These are phyloP conservation scores for Phallusia fumigata DNA, from an alignment of 23 tunicate species.

Conservation along the genomic window DNA sequence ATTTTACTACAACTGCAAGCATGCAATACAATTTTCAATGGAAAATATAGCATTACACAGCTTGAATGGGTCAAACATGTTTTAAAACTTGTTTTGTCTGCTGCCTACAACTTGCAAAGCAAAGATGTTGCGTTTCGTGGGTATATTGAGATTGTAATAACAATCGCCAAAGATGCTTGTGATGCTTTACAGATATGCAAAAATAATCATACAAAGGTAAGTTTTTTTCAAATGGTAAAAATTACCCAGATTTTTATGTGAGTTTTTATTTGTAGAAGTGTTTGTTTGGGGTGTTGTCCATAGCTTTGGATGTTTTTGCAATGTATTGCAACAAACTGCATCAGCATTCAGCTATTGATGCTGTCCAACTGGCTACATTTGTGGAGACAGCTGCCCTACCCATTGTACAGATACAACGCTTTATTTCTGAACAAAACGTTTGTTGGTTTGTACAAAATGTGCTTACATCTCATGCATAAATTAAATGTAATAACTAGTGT, in stretches of 20 bases:
- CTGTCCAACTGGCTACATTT: no score
- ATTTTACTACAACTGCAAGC: constrained; percentile 2
- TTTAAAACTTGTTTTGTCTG: background rate
- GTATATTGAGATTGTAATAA: background rate
- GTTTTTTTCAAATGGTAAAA: background rate
- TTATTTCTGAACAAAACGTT: no score
- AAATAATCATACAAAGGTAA: background rate
- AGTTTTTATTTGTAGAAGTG: background rate
- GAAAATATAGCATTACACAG: background rate
- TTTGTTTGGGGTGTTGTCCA: background rate
- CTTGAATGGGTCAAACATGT: constrained; percentile 27
- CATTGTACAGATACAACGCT: no score
- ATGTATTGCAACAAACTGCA: background rate
- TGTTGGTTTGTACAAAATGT: no score
- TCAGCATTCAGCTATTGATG: background rate
- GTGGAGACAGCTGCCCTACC: no score
- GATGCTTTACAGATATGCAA: background rate
- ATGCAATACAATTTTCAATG: background rate
- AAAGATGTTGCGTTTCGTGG: background rate
- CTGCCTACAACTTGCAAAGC: background rate
- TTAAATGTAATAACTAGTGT: no score
- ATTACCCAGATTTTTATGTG: background rate
- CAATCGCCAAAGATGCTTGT: background rate
- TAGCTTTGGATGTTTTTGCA: constrained; percentile 2
- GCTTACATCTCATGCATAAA: no score